Evolutionary conservation across 1,140 invertebrate species (phyloP).

Genomic region (Drosophila mauritiana): DNA sequence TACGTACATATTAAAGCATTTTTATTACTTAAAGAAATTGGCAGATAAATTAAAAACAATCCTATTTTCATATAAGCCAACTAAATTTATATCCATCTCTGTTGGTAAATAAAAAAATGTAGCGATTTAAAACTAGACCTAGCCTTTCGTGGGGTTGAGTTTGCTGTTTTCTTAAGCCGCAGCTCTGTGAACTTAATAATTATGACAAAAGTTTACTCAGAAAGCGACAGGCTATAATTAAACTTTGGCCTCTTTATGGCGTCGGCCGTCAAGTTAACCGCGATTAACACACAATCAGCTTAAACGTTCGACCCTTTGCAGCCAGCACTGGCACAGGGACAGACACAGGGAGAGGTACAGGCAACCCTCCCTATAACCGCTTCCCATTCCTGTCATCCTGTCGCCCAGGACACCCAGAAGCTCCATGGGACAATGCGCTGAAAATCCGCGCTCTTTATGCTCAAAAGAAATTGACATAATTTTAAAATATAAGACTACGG

Average conservation of each 20-base stretch:
- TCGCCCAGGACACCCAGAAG: conserved; percentile 7
- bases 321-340: not conserved
- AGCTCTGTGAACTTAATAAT: conserved; percentile 22
- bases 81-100: no score
- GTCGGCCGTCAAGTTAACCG: conserved; percentile 42
- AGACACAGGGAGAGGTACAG: not conserved
- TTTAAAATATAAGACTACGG: conserved; percentile 60
- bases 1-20: no score
- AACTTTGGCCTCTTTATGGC: conserved; percentile 40
- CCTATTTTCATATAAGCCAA: no score
- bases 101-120: not conserved
- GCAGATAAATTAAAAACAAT: no score
- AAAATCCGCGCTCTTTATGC: conserved; percentile 33
- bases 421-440: conserved; percentile 29
- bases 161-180: not conserved
- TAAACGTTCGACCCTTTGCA: conserved; percentile 57
- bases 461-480: conserved; percentile 74
- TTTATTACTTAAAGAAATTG: no score
- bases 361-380: not conserved
- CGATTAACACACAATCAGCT: conserved; percentile 71
- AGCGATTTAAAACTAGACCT: no score
- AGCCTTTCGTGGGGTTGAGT: not conserved
- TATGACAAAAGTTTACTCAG: conserved; percentile 17
- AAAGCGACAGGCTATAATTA: conserved; percentile 44
- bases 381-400: not conserved